phyloP scores from a whole-genome alignment of 2,113 vertebrate species.

The Tachuris rubrigastra region DNA sequence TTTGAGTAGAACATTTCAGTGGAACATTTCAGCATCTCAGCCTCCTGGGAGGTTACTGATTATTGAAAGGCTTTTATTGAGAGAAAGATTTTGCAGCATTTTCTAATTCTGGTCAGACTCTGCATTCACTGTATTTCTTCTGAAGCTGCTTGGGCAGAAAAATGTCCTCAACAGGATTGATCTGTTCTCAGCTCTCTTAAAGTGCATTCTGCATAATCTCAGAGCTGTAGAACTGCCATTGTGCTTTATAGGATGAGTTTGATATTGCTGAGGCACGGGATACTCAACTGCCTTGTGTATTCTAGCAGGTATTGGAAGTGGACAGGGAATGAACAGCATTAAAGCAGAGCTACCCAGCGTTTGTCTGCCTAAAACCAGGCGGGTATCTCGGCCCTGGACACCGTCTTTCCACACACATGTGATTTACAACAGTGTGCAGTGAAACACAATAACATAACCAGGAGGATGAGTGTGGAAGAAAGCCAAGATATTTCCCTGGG shows the following conservation, averaged over 20 bases:
- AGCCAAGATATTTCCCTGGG: neutral
- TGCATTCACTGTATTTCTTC: neutral
- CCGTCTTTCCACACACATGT: neutral
- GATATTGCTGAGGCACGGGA: neutral
- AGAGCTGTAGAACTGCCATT: neutral
- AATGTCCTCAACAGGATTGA: neutral
- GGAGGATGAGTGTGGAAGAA: neutral
- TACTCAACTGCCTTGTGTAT: neutral
- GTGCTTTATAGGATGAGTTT: neutral
- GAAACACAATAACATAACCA: neutral
- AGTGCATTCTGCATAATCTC: neutral
- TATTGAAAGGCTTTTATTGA: neutral
- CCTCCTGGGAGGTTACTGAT: neutral
- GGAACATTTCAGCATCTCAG: neutral
- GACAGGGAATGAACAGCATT: neutral
- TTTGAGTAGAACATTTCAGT: neutral
- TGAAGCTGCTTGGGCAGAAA: neutral
- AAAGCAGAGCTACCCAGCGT: neutral
- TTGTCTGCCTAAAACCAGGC: neutral
- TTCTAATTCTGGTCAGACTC: neutral
- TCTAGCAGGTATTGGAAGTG: neutral
- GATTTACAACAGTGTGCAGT: neutral
- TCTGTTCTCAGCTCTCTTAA: neutral
- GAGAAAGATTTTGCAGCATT: conserved; percentile 7
- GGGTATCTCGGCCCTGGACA: neutral